Base-by-base conservation (phyloP, 2,888 invertebrate species). In the Steinernema hermaphroditum region DNA sequence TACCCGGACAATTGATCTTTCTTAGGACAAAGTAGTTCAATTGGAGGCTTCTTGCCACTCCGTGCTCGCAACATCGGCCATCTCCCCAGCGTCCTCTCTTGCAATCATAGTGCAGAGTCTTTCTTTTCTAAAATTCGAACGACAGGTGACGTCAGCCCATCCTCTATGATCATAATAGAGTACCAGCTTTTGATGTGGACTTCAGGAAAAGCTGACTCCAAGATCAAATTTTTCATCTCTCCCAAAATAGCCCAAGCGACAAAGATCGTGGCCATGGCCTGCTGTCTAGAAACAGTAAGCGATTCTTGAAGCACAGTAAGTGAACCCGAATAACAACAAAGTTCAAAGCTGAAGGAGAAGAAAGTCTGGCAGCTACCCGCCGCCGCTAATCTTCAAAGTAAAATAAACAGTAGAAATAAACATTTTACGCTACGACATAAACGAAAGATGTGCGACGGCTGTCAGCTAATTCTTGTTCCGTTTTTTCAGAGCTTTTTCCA, bases 401-500 rank as follows among this genome's bases (percentile, higher is more conserved):
- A 46, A 46, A 19, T 46, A 46, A 46, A 46, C 46, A 19, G n/a
- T 19, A 46, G 46, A 46, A 46, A 46, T 46, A 46, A 46, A 46
- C 46, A 46, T 46, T 46, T 46, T 46, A 46, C 46, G 16, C 46
- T 19, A 32, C 27, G 16, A 32, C 27, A 16, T 62, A 37, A 37
- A 37, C 37, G 62, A 14, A 62, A 62, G 16, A 16, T 8, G 34
- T 29, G 62, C 22, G 29, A 62, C 62, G 34, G 22, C 29, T 32
- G 16, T 12, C 2, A 2, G 19, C 62, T 62, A 62, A 32, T 62
- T 62, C 62, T 62, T 62, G 62, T 62, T 62, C 32, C 62, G 29
- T n/a, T 62, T 62, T 32, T 62, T 62, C 62, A 62, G 27, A 9
- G 62, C 62, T 62, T 62, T 62, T 62, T 62, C 62, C 29, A 62